A percentile compares a stretch with the other conserved stretches of the same genome.
phyloP scores from a whole-genome alignment of 2,888 invertebrate genomes.

The Limnephilus lunatus region DNA sequence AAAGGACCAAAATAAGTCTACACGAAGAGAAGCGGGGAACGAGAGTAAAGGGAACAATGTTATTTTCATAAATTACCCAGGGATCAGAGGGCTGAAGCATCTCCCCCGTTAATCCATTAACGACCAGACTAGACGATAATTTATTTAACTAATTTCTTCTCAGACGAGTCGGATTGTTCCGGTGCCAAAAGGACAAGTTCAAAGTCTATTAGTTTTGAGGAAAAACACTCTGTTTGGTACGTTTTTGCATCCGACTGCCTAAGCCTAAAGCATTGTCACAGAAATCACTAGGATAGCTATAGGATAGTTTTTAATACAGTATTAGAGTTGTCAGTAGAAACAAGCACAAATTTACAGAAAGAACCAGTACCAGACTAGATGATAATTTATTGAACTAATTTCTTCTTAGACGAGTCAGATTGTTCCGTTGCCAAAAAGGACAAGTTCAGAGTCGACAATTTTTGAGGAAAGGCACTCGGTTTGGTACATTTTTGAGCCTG shows the following conservation, averaged over 20 bases:
- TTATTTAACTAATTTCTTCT: slow-evolving; percentile 50
- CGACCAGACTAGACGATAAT: slow-evolving; percentile 51
- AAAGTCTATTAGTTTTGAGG: slow-evolving; percentile 42
- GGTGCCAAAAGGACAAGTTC: slow-evolving; percentile 42
- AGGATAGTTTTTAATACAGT: neutral
- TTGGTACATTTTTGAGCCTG: neutral
- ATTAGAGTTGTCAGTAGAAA: too few species aligned
- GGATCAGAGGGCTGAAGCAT: slow-evolving; percentile 23
- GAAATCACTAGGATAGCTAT: neutral
- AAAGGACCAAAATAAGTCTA: slow-evolving; percentile 31
- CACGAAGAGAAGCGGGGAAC: neutral
- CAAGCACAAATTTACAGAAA: slow-evolving; percentile 22
- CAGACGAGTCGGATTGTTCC: slow-evolving; percentile 31
- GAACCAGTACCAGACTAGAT: slow-evolving; percentile 48
- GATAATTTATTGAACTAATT: slow-evolving; percentile 54
- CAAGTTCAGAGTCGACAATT: slow-evolving; percentile 39
- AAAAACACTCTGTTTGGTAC: slow-evolving; percentile 33
- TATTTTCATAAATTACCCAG: slow-evolving; percentile 60
- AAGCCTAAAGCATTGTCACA: neutral
- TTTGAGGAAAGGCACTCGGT: slow-evolving; percentile 43
- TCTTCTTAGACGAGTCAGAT: slow-evolving; percentile 22
- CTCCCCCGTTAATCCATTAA: slow-evolving; percentile 50
- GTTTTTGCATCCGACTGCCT: neutral
- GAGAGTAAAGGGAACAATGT: slow-evolving; percentile 35
- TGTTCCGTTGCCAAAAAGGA: slow-evolving; percentile 29